phyloP scores from a whole-genome alignment of 2,888 invertebrate genomes.

The Hybos culiciformis region DNA sequence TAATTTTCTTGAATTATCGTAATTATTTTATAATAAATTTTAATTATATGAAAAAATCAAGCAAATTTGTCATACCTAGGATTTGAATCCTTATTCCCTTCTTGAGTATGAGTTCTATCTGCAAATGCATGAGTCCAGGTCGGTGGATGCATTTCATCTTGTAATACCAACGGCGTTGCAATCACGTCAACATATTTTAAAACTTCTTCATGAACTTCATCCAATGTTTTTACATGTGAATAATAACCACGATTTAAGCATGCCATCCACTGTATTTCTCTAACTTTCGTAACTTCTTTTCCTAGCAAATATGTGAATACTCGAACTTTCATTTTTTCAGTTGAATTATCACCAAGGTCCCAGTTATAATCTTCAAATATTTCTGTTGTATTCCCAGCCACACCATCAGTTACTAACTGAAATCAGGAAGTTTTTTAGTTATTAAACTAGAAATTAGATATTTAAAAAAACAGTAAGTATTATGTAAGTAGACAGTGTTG shows the following conservation, averaged over 20 bases:
- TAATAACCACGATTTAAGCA: slow-evolving; percentile 91
- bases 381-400: slow-evolving; percentile 75
- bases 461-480: too few relatives aligned
- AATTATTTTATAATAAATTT: too few relatives aligned
- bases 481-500: too few relatives aligned
- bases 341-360: slow-evolving; percentile 44
- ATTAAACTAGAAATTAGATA: too few relatives aligned
- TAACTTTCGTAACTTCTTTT: slow-evolving; percentile 78
- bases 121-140: slow-evolving; percentile 94
- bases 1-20: too few relatives aligned
- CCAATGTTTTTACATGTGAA: slow-evolving; percentile 85
- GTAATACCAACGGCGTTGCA: slow-evolving; percentile 69
- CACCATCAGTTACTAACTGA: slow-evolving; percentile 91
- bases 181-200: slow-evolving; percentile 92
- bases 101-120: slow-evolving; percentile 68
- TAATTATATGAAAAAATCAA: too few relatives aligned
- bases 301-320: slow-evolving; percentile 94
- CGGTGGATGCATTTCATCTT: slow-evolving; percentile 58
- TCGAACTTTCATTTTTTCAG: slow-evolving; percentile 64
- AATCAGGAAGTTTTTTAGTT: too few relatives aligned
- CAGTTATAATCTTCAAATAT: slow-evolving; percentile 72
- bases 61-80: too few relatives aligned
- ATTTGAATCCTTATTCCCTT: too few relatives aligned
- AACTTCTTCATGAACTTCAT: slow-evolving; percentile 93
- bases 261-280: slow-evolving; percentile 87